These are phyloP conservation scores for Eunapius fragilis DNA, from an alignment of 37 sponge, comb jelly and placozoan genomes.

Conservation along the genomic window DNA sequence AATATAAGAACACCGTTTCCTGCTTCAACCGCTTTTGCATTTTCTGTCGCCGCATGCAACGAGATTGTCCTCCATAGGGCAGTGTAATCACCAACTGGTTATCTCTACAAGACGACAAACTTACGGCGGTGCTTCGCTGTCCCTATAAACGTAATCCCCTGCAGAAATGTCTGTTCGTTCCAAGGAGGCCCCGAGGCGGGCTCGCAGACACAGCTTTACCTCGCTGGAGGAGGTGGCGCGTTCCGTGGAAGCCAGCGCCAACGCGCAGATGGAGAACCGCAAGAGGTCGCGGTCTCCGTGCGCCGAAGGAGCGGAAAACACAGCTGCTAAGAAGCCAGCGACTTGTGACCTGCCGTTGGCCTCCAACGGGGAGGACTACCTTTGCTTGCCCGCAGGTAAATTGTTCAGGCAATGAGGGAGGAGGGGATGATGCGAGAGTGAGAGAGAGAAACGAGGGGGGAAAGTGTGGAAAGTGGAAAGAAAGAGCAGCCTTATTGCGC, in stretches of 20 bases:
- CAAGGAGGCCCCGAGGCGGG: not conserved
- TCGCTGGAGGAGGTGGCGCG: conserved; percentile 30
- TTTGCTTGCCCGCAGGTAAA: conserved; percentile 8
- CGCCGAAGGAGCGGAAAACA: not conserved
- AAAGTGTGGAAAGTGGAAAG: too few species aligned
- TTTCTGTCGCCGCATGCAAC: not conserved
- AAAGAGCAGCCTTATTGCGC: too few species aligned
- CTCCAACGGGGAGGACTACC: not conserved
- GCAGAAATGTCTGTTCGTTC: not conserved
- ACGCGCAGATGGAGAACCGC: conserved; percentile 4
- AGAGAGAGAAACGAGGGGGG: too few species aligned
- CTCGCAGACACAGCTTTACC: conserved; percentile 50
- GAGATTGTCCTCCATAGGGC: too few species aligned
- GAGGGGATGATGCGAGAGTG: too few species aligned
- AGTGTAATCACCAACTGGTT: too few species aligned
- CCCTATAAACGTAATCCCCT: not conserved
- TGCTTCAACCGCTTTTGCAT: too few species aligned
- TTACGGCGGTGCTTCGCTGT: too few species aligned
- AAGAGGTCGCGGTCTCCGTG: conserved; percentile 6
- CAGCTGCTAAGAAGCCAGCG: not conserved
- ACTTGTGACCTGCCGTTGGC: not conserved
- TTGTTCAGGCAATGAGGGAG: too few species aligned
- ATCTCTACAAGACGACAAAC: too few species aligned
- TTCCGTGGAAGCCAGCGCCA: not conserved
- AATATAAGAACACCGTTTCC: too few species aligned